Base-by-base conservation (phyloP, 2,888 invertebrate species). In the Campoletis raptor region DNA sequence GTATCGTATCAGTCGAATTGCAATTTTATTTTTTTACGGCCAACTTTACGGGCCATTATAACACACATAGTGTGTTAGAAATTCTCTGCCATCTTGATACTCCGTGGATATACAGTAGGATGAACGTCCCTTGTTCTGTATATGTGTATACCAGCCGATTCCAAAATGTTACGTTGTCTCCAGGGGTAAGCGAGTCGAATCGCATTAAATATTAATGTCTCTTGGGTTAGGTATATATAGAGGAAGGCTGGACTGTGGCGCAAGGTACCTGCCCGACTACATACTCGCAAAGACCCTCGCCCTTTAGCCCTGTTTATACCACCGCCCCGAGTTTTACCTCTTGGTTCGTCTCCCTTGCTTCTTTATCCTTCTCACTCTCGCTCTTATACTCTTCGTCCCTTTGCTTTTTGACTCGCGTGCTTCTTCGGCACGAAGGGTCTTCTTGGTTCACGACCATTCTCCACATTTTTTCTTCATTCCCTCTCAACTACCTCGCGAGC, bases 131-230 rank as follows among this genome's bases (percentile, higher is more conserved):
- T 48, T 18, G 48, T 48, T 18, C 6, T 6, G 48, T 15, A 48
- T 48, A 48, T 15, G 48, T 48, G 48, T 18, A 48, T 6, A 74
- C 73, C 81, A 61, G 64, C 83, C 89, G 88, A 88, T 89, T 89
- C 83, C 86, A 80, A 87, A 89, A 89, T 67, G 85, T 89, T 86
- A 87, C 85, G 85, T 87, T 86, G 87, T 86, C 85, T 24, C 87
- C 85, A 81, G 83, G 88, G 85, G 86, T 86, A 83, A 77, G 45
- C 69, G 69, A 85, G 88, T 88, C 86, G 89, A 88, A 88, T 86
- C 85, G 87, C 88, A 89, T 88, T 88, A 88, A 89, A 88, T 89
- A 89, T 89, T 89, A 88, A 89, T 88, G 88, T 85, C 83, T 79
- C 72, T 80, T 45, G 81, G 81, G 45, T 83, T 57, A 52, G 73